A percentile compares a stretch with the other conserved stretches of the same genome.
Evolutionary conservation across 2,797 vertebrate genomes (phyloP).

Genomic region (Cetoscarus ocellatus): DNA sequence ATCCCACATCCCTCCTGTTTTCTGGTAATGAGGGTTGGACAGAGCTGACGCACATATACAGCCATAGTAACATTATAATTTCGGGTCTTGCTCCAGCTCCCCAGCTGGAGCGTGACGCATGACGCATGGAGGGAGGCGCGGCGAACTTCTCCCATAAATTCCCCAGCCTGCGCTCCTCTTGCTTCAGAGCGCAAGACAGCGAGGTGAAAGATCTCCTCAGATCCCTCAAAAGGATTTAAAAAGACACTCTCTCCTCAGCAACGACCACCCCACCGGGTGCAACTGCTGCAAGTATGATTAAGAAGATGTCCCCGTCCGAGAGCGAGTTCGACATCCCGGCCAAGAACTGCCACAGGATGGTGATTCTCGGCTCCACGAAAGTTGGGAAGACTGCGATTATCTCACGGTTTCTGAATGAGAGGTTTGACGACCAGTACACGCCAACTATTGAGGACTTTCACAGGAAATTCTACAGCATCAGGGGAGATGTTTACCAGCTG

Average conservation of each 20-base stretch:
- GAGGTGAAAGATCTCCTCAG: constrained; percentile 20
- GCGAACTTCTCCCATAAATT: constrained; percentile 66
- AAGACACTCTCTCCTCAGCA: not conserved
- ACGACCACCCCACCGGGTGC: constrained; percentile 26
- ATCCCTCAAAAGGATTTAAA: constrained; percentile 22
- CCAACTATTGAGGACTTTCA: constrained; percentile 99
- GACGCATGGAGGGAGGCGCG: constrained; percentile 75
- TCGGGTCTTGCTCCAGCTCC: constrained; percentile 47
- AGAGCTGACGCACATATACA: constrained; percentile 67
- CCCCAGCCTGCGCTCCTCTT: constrained; percentile 13
- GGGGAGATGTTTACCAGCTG: constrained; percentile 94
- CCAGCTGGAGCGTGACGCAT: constrained; percentile 57
- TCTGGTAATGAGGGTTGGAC: constrained; percentile 8
- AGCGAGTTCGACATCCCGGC: constrained; percentile 92
- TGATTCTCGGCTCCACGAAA: constrained; percentile 97
- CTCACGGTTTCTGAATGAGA: constrained; percentile 94
- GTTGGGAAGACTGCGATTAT: constrained; percentile 98
- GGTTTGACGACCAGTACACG: constrained; percentile 96
- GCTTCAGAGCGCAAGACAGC: constrained; percentile 46
- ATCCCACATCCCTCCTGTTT: not conserved
- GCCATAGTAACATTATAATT: constrained; percentile 52
- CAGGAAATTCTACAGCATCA: constrained; percentile 98
- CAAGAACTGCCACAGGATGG: constrained; percentile 98
- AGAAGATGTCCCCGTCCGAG: constrained; percentile 93
- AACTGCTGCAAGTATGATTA: constrained; percentile 88